phyloP scores from a whole-genome alignment of 2,888 invertebrate genomes.

The Oligia fasciuncula region DNA sequence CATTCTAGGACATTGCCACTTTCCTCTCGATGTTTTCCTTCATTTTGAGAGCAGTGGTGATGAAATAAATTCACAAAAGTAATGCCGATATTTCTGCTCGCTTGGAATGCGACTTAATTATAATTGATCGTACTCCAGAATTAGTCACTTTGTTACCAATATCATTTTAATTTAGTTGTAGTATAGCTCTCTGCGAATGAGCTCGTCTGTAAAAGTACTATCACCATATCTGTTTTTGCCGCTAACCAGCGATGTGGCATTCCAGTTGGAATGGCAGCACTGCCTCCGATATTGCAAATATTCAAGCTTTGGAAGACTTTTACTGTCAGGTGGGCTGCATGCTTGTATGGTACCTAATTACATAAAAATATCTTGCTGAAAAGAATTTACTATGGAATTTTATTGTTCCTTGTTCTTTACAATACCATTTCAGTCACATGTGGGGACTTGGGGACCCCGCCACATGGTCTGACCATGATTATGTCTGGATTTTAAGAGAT shows the following conservation, averaged over 20 bases:
- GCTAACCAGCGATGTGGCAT: slow-evolving; percentile 1
- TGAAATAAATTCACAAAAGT: neutral
- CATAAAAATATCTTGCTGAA: neutral
- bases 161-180: slow-evolving; percentile 38
- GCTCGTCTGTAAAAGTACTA: slow-evolving; percentile 15
- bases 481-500: neutral
- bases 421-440: neutral
- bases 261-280: neutral
- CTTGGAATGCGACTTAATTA: slow-evolving; percentile 39
- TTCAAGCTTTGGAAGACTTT: slow-evolving; percentile 11
- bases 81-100: slow-evolving; percentile 19
- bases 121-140: slow-evolving; percentile 36
- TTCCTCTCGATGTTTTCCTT: neutral
- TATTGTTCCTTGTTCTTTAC: neutral
- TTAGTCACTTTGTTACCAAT: slow-evolving; percentile 19
- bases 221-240: neutral
- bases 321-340: slow-evolving; percentile 38
- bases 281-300: slow-evolving; percentile 8
- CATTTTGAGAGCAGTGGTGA: neutral
- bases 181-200: slow-evolving; percentile 27
- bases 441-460: too few relatives aligned
- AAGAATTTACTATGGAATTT: neutral
- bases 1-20: neutral
- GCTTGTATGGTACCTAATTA: neutral
- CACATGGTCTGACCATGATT: neutral